Evolutionary conservation across 1,140 invertebrate species (phyloP), one percentile per base, ranked within the genome.

Genomic region (Hylyphantes graminicola): DNA sequence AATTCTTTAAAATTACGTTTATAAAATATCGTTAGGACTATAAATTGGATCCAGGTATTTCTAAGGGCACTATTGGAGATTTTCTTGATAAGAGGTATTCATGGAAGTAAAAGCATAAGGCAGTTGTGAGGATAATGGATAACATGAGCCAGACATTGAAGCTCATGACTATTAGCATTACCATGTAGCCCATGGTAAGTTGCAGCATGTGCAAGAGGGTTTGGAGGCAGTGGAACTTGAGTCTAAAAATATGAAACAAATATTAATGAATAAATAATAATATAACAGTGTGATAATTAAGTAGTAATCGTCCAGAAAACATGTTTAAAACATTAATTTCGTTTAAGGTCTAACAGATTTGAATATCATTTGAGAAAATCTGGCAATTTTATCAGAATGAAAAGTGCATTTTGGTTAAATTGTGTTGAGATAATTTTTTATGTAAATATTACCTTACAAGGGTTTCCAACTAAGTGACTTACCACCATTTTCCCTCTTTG

Each of bases 81-180:
- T 77, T 85, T 17, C 64, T 59, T 5, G 82, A 85, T 9, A 85
- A 75, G 19, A 85, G n/a, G 70, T 51, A 77, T 19, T 79, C 76
- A 64, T 78, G 76, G 15, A 85, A 85, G 61, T 85, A 85, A 75
- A 78, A 86, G 11, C 81, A 77, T 11, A 86, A 13, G 17, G 61
- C 75, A 17, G 81, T 72, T n/a, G 67, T 68, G 15, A 85, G 9
- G 9, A 85, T 51, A 19, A 85, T 53, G 7, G 68, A 21, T 0
- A 86, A 19, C 11, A 85, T 13, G 59, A 86, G 54, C 81, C 81
- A 86, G 8, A 53, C 76, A 79, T 86, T 86, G 50, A 53, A 86
- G 21, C 81, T 85, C 85, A 86, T 86, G 48, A 86, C 61, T 13
- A 84, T 72, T 12, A 86, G 59, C 85, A 86, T 86, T 13, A 86